phyloP scores from a whole-genome alignment of 2,113 vertebrate species.

The Romanogobio albipinnatus region DNA sequence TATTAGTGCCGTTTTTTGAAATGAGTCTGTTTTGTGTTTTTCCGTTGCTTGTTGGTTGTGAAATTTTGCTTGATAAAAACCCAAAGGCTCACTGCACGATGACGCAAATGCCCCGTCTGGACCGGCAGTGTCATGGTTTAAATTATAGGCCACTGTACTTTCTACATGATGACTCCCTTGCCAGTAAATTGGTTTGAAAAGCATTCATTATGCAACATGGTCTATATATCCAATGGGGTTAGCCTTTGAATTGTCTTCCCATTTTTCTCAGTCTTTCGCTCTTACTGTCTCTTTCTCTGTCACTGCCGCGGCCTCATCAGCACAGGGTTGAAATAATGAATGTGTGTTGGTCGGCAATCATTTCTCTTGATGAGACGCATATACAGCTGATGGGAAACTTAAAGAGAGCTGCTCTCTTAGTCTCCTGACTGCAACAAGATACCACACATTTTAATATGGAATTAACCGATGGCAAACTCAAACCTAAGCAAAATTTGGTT shows the following conservation, averaged over 20 bases:
- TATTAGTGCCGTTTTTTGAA: slow-evolving; percentile 44
- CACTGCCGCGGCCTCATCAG: slow-evolving; percentile 36
- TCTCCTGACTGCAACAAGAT: neutral
- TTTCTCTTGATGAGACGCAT: slow-evolving; percentile 52
- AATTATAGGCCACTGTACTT: slow-evolving; percentile 60
- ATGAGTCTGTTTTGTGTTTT: slow-evolving; percentile 35
- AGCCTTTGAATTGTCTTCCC: slow-evolving; percentile 23
- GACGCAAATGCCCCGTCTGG: slow-evolving; percentile 54
- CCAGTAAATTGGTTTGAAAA: slow-evolving; percentile 63
- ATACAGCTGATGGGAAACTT: slow-evolving; percentile 40
- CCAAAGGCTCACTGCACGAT: slow-evolving; percentile 52
- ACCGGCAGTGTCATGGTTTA: slow-evolving; percentile 55
- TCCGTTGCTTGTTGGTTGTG: slow-evolving; percentile 15
- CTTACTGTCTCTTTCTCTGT: neutral
- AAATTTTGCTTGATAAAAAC: slow-evolving; percentile 53
- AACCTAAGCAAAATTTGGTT: neutral
- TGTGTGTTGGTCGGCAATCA: slow-evolving; percentile 44
- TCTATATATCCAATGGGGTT: slow-evolving; percentile 36
- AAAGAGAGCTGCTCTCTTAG: neutral
- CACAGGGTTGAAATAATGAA: slow-evolving; percentile 43
- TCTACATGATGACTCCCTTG: slow-evolving; percentile 54
- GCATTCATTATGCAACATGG: slow-evolving; percentile 50
- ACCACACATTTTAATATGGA: slow-evolving; percentile 1
- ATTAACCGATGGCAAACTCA: slow-evolving; percentile 23
- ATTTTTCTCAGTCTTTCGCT: slow-evolving; percentile 21